These are phyloP conservation scores for Manis pentadactyla DNA, from an alignment of 2,797 vertebrate species.

Conservation along the genomic window DNA sequence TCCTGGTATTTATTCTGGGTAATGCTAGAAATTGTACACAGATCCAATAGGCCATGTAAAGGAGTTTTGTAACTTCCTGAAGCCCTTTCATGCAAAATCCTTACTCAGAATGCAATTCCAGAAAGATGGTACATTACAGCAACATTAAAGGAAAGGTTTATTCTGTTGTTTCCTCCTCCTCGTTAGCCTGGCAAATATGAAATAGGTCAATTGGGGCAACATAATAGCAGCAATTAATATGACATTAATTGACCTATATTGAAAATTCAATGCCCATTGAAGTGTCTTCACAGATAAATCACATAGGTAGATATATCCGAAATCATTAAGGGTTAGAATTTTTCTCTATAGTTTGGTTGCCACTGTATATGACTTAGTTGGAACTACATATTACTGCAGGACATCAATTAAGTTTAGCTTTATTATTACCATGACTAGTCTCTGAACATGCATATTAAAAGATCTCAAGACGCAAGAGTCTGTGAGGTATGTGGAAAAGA, in stretches of 20 bases:
- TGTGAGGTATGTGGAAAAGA: not conserved
- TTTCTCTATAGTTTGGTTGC: not conserved
- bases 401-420: not conserved
- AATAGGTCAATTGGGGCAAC: conserved; percentile 73
- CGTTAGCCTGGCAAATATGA: conserved; percentile 57
- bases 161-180: conserved; percentile 42
- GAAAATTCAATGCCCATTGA: conserved; percentile 61
- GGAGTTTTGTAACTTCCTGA: conserved; percentile 88
- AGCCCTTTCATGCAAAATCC: conserved; percentile 84
- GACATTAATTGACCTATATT: conserved; percentile 63
- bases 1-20: conserved; percentile 93
- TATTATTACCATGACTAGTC: not conserved
- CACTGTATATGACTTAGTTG: conserved; percentile 19
- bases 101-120: conserved; percentile 81
- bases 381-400: not conserved
- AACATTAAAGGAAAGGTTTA: conserved; percentile 65
- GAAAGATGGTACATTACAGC: conserved; percentile 72
- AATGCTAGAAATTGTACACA: conserved; percentile 89
- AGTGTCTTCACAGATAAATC: conserved; percentile 53
- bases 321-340: conserved; percentile 35
- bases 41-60: conserved; percentile 87
- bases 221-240: conserved; percentile 65
- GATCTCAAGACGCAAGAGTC: not conserved
- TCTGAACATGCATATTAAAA: conserved; percentile 24
- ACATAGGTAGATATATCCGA: not conserved